Evolutionary conservation across 2,113 vertebrate genomes (phyloP).

Genomic region (Carlito syrichta): DNA sequence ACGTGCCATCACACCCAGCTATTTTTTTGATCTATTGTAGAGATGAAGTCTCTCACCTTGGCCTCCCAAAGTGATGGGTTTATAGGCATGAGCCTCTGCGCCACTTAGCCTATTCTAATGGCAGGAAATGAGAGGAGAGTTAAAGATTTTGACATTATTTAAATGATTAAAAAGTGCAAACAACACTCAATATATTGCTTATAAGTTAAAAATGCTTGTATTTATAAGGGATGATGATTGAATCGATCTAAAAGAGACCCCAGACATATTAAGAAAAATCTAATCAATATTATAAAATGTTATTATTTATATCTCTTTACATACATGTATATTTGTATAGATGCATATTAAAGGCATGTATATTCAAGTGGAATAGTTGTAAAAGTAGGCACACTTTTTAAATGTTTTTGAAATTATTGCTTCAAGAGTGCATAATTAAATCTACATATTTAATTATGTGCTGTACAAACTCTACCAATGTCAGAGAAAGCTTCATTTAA

Average conservation of each 20-base stretch:
- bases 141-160: background rate
- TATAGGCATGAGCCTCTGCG: too few relatives aligned
- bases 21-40: too few relatives aligned
- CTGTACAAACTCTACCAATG: background rate
- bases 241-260: fast-evolving
- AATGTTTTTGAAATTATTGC: background rate
- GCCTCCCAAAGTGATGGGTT: too few relatives aligned
- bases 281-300: background rate
- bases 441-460: background rate
- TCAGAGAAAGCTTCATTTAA: background rate
- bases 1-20: too few relatives aligned
- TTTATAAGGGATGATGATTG: background rate
- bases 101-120: background rate
- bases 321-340: too few relatives aligned
- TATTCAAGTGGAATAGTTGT: background rate
- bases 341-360: fast-evolving
- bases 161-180: background rate
- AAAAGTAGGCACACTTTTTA: background rate
- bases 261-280: background rate
- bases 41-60: too few relatives aligned
- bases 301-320: background rate
- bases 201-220: background rate
- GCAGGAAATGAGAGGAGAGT: background rate
- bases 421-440: background rate
- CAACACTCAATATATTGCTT: background rate